These are phyloP conservation scores for Sinella curviseta DNA, from an alignment of 1,140 invertebrate genomes.

Conservation along the genomic window DNA sequence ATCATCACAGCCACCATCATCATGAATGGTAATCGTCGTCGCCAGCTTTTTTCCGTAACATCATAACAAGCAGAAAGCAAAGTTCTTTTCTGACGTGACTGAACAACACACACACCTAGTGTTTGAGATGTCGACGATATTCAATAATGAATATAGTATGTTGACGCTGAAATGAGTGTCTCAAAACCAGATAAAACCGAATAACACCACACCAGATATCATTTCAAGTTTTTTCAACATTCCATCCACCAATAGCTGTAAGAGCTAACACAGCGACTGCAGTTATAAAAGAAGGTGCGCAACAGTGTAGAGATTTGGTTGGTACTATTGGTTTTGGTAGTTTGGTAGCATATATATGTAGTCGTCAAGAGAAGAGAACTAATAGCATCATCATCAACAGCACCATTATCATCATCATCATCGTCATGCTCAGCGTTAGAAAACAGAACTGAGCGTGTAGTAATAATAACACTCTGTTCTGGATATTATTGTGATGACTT, in stretches of 20 bases:
- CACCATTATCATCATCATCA: too few species aligned
- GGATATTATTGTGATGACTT: too few species aligned
- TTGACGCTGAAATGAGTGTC: background rate
- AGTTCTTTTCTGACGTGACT: background rate
- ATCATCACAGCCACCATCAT: background rate
- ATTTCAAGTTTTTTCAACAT: background rate
- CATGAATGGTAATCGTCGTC: too few species aligned
- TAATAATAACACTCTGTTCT: too few species aligned
- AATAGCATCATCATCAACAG: background rate
- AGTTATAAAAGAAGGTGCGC: background rate
- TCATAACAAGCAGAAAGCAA: background rate
- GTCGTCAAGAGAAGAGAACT: background rate
- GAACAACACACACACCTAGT: background rate
- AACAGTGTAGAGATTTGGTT: background rate
- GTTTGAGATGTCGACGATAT: background rate
- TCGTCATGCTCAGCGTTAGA: too few species aligned
- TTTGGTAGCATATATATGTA: background rate
- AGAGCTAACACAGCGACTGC: background rate
- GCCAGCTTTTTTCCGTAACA: background rate
- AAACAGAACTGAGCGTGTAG: too few species aligned
- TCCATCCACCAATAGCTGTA: background rate
- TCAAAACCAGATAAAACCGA: constrained; percentile 18
- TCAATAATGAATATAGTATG: background rate
- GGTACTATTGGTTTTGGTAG: background rate
- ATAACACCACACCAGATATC: background rate